phyloP scores from a whole-genome alignment of 2,797 vertebrate species.

The Ptychobarbus kaznakovi region DNA sequence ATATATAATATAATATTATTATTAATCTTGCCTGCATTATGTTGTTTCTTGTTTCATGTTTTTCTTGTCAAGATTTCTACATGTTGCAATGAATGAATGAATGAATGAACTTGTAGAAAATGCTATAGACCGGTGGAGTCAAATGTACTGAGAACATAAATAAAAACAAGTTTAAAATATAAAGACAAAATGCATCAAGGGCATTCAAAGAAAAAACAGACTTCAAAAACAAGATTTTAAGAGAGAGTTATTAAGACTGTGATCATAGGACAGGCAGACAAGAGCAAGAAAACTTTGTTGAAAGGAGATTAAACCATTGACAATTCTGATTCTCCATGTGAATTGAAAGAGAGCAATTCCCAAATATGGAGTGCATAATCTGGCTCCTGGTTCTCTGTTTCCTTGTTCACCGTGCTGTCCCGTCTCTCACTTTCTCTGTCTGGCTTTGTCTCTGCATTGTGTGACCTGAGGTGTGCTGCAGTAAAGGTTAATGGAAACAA shows the following conservation, averaged over 20 bases:
- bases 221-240: constrained; percentile 26
- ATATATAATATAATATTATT: no score
- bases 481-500: constrained; percentile 47
- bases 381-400: neutral
- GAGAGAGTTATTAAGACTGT: constrained; percentile 25
- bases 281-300: constrained; percentile 4
- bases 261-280: constrained; percentile 11
- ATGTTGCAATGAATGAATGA: no score
- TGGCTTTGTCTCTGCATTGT: neutral
- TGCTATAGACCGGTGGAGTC: neutral
- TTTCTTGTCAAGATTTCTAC: no score
- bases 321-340: neutral
- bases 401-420: neutral
- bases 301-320: neutral
- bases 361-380: neutral
- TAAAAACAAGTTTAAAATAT: constrained; percentile 20
- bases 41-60: no score
- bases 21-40: neutral
- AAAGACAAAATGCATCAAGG: neutral
- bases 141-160: constrained; percentile 20
- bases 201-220: constrained; percentile 6
- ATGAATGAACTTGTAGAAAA: no score
- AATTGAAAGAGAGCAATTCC: constrained; percentile 12
- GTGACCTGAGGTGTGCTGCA: constrained; percentile 9
- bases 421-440: neutral